phyloP scores from a whole-genome alignment of 2,113 vertebrate genomes.

The Podocnemis expansa region DNA sequence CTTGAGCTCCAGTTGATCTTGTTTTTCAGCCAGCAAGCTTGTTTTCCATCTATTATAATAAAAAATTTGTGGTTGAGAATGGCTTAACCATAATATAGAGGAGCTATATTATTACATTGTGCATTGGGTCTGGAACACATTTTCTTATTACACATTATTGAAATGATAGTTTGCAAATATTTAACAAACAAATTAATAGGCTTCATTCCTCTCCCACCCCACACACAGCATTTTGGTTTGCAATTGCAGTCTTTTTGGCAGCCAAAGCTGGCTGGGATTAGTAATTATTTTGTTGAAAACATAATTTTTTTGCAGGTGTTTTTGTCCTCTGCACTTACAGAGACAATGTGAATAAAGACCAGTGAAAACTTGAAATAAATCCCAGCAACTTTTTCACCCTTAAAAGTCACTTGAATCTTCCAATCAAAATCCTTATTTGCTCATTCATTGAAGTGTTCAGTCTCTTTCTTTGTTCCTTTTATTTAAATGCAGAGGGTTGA shows the following conservation, averaged over 20 bases:
- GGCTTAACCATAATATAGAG: constrained; percentile 41
- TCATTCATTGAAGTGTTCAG: constrained; percentile 27
- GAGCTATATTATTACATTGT: neutral
- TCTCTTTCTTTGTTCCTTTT: constrained; percentile 35
- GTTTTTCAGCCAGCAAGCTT: constrained; percentile 52
- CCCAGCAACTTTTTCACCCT: constrained; percentile 25
- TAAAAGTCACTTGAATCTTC: constrained; percentile 2
- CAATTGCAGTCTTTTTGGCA: constrained; percentile 38
- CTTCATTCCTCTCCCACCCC: constrained; percentile 43
- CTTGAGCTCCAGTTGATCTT: constrained; percentile 65
- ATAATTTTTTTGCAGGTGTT: constrained; percentile 21
- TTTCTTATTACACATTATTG: constrained; percentile 62
- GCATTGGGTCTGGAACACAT: constrained; percentile 30
- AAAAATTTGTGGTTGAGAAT: constrained; percentile 66
- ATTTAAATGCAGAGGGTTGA: constrained; percentile 36
- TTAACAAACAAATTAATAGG: constrained; percentile 63
- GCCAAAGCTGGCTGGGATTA: constrained; percentile 55
- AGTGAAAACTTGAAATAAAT: constrained; percentile 43
- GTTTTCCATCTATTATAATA: constrained; percentile 54
- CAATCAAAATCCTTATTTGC: constrained; percentile 29
- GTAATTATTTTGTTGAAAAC: constrained; percentile 39
- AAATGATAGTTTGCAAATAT: constrained; percentile 60
- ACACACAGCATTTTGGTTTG: neutral
- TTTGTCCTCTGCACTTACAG: constrained; percentile 7
- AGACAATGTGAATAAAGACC: neutral